Evolutionary conservation across 1,140 invertebrate genomes (phyloP).

Genomic region (Trissolcus basalis): DNA sequence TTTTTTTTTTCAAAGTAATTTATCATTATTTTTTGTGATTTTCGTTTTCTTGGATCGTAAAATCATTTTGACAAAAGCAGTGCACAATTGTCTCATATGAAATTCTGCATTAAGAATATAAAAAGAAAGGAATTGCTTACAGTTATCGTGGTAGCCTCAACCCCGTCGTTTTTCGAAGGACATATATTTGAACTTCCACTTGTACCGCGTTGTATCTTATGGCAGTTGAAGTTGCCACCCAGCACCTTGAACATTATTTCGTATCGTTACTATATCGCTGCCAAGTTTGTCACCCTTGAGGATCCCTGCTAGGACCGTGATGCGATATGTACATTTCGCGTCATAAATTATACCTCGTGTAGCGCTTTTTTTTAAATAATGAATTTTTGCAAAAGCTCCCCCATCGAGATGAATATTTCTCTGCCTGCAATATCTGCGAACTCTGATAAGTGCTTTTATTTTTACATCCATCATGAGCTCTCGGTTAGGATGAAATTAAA

Average conservation of each 20-base stretch:
- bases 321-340: conserved; percentile 42
- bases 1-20: too few relatives aligned
- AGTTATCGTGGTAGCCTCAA: conserved; percentile 15
- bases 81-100: too few relatives aligned
- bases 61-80: too few relatives aligned
- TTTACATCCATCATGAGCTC: conserved; percentile 9
- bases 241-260: conserved; percentile 32
- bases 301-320: conserved; percentile 38
- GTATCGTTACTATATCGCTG: conserved; percentile 51
- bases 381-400: conserved; percentile 36
- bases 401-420: conserved; percentile 27
- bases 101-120: conserved; percentile 8
- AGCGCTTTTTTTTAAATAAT: conserved; percentile 37
- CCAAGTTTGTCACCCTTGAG: conserved; percentile 53
- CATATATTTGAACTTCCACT: conserved; percentile 46
- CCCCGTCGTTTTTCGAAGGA: conserved; percentile 28
- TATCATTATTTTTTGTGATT: too few relatives aligned
- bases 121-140: conserved; percentile 43
- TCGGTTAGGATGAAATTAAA: neutral
- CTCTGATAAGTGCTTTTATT: conserved; percentile 10
- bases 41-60: too few relatives aligned
- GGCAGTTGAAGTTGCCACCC: conserved; percentile 34
- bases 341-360: conserved; percentile 43
- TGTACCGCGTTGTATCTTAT: conserved; percentile 45
- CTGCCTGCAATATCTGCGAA: conserved; percentile 17